phyloP scores from a whole-genome alignment of 2,113 vertebrate genomes.

The Chaetops frenatus region DNA sequence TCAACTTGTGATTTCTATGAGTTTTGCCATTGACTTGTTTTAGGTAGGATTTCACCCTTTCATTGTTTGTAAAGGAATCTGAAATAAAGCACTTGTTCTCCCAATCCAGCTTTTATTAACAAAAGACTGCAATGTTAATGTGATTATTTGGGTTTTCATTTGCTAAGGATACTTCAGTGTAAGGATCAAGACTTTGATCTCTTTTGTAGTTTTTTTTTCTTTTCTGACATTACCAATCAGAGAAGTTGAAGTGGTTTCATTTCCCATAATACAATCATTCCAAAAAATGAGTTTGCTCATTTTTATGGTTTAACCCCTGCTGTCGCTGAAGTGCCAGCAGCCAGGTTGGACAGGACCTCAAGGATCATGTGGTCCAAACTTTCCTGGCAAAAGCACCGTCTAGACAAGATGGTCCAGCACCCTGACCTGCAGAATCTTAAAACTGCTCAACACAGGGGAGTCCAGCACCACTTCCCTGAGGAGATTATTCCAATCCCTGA shows the following conservation, averaged over 20 bases:
- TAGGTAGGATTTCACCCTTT: not conserved
- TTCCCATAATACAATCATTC: not conserved
- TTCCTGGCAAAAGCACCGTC: not conserved
- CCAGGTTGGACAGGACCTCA: not conserved
- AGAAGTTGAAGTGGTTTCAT: not conserved
- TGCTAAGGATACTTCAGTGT: not conserved
- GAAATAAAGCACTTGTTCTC: not conserved
- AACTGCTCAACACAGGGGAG: not conserved
- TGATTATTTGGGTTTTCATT: not conserved
- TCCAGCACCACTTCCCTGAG: not conserved
- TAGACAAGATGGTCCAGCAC: not conserved
- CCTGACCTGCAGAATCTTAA: not conserved
- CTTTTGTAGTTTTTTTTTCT: not conserved
- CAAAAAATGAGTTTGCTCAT: not conserved
- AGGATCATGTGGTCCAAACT: not conserved
- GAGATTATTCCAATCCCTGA: not conserved
- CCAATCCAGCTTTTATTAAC: not conserved
- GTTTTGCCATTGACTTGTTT: not conserved
- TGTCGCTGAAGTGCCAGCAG: not conserved
- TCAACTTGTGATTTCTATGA: not conserved
- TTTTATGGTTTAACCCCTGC: not conserved
- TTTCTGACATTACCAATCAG: not conserved
- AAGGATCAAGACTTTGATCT: not conserved
- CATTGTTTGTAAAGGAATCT: not conserved
- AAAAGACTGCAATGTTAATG: not conserved